Evolutionary conservation across 1,140 invertebrate genomes (phyloP), one percentile per base, ranked within the genome.

Genomic region (Fopius arisanus): DNA sequence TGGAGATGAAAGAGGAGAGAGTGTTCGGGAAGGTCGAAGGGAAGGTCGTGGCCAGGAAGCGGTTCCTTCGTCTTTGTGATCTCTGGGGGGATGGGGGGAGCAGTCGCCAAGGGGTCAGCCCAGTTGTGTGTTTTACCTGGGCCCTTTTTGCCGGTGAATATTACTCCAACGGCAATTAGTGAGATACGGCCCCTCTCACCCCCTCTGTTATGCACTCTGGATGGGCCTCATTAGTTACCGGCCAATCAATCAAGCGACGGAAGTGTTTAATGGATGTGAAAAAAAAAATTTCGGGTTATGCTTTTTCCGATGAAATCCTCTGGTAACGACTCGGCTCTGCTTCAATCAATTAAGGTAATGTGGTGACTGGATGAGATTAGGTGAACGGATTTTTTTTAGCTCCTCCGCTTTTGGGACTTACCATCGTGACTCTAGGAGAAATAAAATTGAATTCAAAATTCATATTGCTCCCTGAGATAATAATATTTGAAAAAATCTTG

Each of bases 41-140:
- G 82, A 84, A 84, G 84, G 82, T 84, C 82, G 82, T 77, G 76
- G 79, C 74, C 78, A 83, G 81, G 80, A 83, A 83, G 81, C 82
- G 82, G 79, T 29, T 26, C 41, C 21, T 77, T 72, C 41, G 67
- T 80, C 82, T 79, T 70, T 85, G 79, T 84, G 79, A 85, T 85
- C 83, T 81, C 82, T 67, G 26, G 70, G 26, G 70, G 1, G 33
- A 9, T n/a, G 76, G 78, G 80, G 37, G 62, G 28, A 16, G 28
- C 23, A 33, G 63, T 67, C 14, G n/a, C 19, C 2, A 26, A 67
- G 63, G 40, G 80, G 78, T 80, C 80, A 82, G 80, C 69, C 54
- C 21, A 33, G 76, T 70, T 83, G 81, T 82, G 78, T 82, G 81
- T 82, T 83, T 82, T 80, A 76, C 73, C 77, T 77, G 59, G n/a